Percentiles rank a stretch among this genome's conserved stretches.
These are phyloP conservation scores for Sinella curviseta DNA, from an alignment of 1,140 invertebrate species.

Conservation along the genomic window DNA sequence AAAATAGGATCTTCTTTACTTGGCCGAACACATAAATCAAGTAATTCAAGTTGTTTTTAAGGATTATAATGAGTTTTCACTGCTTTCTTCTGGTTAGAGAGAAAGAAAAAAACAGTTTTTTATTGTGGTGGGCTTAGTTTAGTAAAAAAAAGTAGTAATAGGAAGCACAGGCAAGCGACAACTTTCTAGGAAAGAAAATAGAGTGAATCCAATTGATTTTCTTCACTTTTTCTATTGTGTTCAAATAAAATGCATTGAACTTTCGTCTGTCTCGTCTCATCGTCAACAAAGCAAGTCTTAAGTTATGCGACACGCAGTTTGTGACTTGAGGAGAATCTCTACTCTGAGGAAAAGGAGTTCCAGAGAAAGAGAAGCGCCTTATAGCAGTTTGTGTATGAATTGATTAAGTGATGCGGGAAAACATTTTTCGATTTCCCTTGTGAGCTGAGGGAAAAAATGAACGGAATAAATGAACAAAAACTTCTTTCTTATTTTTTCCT, in stretches of 20 bases:
- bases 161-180: no score
- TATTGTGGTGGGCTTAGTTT: no score
- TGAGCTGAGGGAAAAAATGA: not conserved
- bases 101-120: no score
- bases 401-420: not conserved
- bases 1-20: not conserved
- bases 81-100: no score
- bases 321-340: no score
- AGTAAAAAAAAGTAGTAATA: not conserved
- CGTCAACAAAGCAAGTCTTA: no score
- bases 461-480: constrained; percentile 1
- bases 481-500: not conserved
- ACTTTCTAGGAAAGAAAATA: not conserved
- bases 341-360: no score
- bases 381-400: constrained; percentile 13
- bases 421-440: constrained; percentile 21
- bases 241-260: no score
- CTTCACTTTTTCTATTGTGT: not conserved
- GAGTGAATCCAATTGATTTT: constrained; percentile 1
- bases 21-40: not conserved
- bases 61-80: no score
- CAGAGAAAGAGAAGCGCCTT: no score
- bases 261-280: no score
- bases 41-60: constrained; percentile 4
- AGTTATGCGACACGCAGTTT: no score